These are phyloP conservation scores for Limnephilus auricula DNA, from an alignment of 2,888 invertebrate species.

Conservation along the genomic window DNA sequence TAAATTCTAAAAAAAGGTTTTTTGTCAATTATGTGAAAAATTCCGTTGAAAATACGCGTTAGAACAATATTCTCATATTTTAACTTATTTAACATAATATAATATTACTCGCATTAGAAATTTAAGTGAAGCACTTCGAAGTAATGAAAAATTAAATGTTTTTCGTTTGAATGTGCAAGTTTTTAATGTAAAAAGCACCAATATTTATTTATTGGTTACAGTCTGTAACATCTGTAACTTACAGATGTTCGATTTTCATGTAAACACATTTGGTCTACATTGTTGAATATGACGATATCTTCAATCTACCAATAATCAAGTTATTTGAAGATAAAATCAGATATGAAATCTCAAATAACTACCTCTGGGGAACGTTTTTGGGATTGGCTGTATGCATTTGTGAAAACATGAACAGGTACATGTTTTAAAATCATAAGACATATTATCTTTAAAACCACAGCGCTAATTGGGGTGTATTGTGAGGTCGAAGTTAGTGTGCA, in stretches of 20 bases:
- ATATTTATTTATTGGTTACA: too few relatives aligned
- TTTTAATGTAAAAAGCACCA: too few relatives aligned
- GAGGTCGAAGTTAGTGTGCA: too few relatives aligned
- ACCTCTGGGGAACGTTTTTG: not conserved
- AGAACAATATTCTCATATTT: too few relatives aligned
- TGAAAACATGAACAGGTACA: not conserved
- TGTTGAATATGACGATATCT: not conserved
- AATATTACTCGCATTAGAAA: too few relatives aligned
- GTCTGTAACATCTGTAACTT: too few relatives aligned
- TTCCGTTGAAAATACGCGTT: not conserved
- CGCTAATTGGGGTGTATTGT: too few relatives aligned
- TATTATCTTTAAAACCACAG: not conserved
- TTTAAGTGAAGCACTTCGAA: too few relatives aligned
- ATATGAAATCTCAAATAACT: not conserved
- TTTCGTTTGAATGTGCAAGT: too few relatives aligned
- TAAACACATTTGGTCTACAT: not conserved
- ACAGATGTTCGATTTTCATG: too few relatives aligned
- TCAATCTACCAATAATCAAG: not conserved
- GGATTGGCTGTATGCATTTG: not conserved
- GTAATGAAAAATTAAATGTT: too few relatives aligned
- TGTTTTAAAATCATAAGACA: not conserved
- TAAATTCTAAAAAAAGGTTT: not conserved
- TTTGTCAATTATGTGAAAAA: not conserved
- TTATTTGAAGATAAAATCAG: not conserved
- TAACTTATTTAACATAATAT: too few relatives aligned